Percentiles rank a stretch among this genome's conserved stretches.
Evolutionary conservation across 2,888 invertebrate species (phyloP).

Genomic region (Ornithoptera alexandrae): DNA sequence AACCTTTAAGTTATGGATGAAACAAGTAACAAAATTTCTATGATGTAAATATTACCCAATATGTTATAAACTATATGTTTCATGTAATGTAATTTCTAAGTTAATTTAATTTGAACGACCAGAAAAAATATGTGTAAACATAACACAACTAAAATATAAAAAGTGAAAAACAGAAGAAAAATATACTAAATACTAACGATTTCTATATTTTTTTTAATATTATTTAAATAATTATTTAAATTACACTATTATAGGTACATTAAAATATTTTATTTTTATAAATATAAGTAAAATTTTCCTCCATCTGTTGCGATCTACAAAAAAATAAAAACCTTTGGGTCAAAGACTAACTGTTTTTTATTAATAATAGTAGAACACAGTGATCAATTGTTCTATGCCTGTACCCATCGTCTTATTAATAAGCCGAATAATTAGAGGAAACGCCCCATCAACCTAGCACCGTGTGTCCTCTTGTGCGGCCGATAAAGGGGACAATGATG

Average conservation of each 20-base stretch:
- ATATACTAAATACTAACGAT: too few relatives aligned
- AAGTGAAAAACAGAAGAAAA: too few relatives aligned
- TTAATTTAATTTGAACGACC: too few relatives aligned
- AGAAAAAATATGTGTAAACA: too few relatives aligned
- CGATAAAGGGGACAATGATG: slow-evolving; percentile 65
- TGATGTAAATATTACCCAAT: not conserved
- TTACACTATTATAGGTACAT: too few relatives aligned
- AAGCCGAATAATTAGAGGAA: slow-evolving; percentile 77
- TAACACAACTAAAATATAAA: too few relatives aligned
- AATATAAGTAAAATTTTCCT: too few relatives aligned
- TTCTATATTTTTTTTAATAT: too few relatives aligned
- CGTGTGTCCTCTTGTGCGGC: slow-evolving; percentile 49
- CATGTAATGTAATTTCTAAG: too few relatives aligned
- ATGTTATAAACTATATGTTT: not conserved
- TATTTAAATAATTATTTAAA: too few relatives aligned
- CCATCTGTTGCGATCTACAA: too few relatives aligned
- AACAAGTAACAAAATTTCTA: slow-evolving; percentile 11
- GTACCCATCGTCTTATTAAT: slow-evolving; percentile 64
- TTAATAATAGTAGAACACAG: slow-evolving; percentile 45
- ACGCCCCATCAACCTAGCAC: slow-evolving; percentile 66
- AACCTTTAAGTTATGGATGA: slow-evolving; percentile 17
- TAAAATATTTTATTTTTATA: too few relatives aligned
- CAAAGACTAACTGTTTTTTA: not conserved
- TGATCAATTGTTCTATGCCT: slow-evolving; percentile 58
- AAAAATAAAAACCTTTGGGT: not conserved